A percentile compares a stretch with the other conserved stretches of the same genome.
Evolutionary conservation across 2,797 vertebrate genomes (phyloP).

Genomic region (Alexandromys oeconomus): DNA sequence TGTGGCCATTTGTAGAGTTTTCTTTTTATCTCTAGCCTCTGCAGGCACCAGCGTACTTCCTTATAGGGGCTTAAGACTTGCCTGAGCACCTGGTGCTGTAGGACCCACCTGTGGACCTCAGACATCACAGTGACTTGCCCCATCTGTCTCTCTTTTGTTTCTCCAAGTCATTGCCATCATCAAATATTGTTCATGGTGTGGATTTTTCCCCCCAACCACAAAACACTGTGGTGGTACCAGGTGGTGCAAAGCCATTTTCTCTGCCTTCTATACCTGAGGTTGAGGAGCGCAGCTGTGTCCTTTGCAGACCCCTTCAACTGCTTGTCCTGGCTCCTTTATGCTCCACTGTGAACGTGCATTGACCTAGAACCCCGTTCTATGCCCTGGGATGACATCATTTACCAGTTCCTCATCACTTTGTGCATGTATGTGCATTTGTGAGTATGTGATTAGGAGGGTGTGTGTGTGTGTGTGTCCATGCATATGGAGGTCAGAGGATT

Average conservation of each 20-base stretch:
- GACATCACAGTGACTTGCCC: background rate
- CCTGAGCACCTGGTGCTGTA: background rate
- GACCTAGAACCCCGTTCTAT: background rate
- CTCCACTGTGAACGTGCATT: conserved; percentile 88
- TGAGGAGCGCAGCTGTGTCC: conserved; percentile 89
- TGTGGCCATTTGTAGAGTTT: background rate
- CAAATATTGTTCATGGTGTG: conserved; percentile 93
- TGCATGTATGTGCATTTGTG: too few relatives aligned
- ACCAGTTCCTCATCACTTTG: background rate
- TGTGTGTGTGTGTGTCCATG: background rate
- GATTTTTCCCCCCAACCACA: conserved; percentile 92
- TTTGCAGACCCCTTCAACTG: conserved; percentile 87
- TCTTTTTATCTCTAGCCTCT: conserved; percentile 11
- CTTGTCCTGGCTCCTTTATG: conserved; percentile 78
- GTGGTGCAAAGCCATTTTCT: conserved; percentile 89
- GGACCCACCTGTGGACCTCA: background rate
- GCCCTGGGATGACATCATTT: background rate
- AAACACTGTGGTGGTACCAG: conserved; percentile 88
- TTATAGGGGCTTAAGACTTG: rapidly evolving
- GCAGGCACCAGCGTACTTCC: background rate
- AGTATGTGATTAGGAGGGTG: background rate
- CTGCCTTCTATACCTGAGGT: conserved; percentile 89
- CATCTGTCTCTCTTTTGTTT: background rate
- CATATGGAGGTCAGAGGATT: background rate
- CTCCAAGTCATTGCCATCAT: conserved; percentile 90